Evolutionary conservation across 1,140 invertebrate species (phyloP).

Genomic region (Sipha flava): DNA sequence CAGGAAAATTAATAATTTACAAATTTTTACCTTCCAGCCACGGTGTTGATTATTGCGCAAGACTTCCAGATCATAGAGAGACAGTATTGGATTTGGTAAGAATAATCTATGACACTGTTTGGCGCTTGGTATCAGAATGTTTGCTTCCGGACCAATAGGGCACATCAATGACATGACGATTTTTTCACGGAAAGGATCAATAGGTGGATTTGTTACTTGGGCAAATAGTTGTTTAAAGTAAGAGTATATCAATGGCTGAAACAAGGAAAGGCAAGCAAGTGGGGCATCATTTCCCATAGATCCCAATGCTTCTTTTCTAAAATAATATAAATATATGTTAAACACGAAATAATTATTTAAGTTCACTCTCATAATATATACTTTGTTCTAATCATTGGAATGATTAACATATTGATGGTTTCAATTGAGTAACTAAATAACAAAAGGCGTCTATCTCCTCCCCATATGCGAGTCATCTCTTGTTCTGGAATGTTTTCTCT

Average conservation of each 20-base stretch:
- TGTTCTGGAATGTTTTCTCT: conserved; percentile 37
- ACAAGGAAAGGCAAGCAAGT: conserved; percentile 87
- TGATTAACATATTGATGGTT: conserved; percentile 83
- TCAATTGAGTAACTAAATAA: conserved; percentile 93
- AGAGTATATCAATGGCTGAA: conserved; percentile 88
- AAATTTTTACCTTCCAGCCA: conserved; percentile 66
- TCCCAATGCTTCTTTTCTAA: conserved; percentile 93
- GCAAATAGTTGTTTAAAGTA: conserved; percentile 99
- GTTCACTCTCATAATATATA: conserved; percentile 47
- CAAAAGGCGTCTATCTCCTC: conserved; percentile 73
- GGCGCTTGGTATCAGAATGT: conserved; percentile 83
- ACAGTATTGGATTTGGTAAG: conserved; percentile 89
- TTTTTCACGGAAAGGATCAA: conserved; percentile 98
- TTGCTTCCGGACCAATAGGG: conserved; percentile 84
- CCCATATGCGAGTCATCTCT: conserved; percentile 48
- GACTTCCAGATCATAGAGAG: conserved; percentile 79
- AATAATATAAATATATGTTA: conserved; percentile 33
- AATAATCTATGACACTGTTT: conserved; percentile 88
- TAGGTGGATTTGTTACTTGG: conserved; percentile 97
- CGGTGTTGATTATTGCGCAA: conserved; percentile 76
- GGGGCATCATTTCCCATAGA: conserved; percentile 99
- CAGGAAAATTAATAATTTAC: neutral
- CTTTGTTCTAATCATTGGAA: conserved; percentile 96
- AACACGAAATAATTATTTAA: neutral
- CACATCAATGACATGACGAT: conserved; percentile 96